These are phyloP conservation scores for Pseudococcus longispinus DNA, from an alignment of 2,888 invertebrate species.

Conservation along the genomic window DNA sequence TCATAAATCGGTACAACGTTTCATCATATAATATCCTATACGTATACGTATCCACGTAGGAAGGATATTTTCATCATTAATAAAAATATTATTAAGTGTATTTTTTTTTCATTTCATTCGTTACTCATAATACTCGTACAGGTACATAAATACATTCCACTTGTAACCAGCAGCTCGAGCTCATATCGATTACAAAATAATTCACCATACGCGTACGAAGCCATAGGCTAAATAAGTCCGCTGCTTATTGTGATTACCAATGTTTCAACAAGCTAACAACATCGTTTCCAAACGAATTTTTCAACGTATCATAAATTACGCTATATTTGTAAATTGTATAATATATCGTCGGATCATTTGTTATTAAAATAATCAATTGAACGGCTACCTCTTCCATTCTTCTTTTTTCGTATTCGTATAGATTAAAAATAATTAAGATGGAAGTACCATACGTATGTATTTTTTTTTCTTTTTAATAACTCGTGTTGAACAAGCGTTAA, in stretches of 20 bases:
- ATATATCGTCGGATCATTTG: background rate
- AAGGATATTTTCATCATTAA: slow-evolving; percentile 40
- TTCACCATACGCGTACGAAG: slow-evolving; percentile 28
- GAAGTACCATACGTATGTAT: background rate
- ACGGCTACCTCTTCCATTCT: slow-evolving; percentile 11
- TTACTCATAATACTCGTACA: background rate
- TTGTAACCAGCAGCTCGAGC: background rate
- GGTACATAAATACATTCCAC: background rate
- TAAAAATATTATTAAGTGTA: slow-evolving; percentile 36
- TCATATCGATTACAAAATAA: slow-evolving; percentile 50
- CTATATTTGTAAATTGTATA: slow-evolving; percentile 23
- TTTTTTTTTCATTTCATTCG: background rate
- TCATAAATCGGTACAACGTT: slow-evolving; percentile 24
- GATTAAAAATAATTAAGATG: slow-evolving; percentile 39
- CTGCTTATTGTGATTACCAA: slow-evolving; percentile 49
- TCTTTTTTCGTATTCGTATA: background rate
- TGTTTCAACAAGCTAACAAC: slow-evolving; percentile 52
- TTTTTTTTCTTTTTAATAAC: slow-evolving; percentile 4
- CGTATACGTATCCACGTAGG: background rate
- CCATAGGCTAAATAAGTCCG: slow-evolving; percentile 45
- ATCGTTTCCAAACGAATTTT: slow-evolving; percentile 49
- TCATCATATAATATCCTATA: too few species aligned
- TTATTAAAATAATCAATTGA: slow-evolving; percentile 40
- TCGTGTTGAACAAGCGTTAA: slow-evolving; percentile 17
- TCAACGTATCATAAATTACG: slow-evolving; percentile 16